Evolutionary conservation across 2,113 vertebrate genomes (phyloP).

Genomic region (Tamias sibiricus): DNA sequence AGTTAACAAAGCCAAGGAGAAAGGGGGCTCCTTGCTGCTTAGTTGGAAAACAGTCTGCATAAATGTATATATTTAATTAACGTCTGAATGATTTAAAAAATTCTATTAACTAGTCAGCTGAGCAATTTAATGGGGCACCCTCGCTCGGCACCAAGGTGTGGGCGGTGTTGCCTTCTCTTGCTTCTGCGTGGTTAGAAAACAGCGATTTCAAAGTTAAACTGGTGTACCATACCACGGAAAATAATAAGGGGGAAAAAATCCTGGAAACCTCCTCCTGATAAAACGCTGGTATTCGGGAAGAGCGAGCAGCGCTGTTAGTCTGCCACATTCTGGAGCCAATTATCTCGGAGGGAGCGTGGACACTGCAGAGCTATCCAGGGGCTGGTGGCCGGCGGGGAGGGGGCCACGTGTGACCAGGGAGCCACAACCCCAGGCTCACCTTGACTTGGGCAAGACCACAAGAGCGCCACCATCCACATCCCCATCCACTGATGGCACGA

Average conservation of each 20-base stretch:
- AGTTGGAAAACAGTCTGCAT: background rate
- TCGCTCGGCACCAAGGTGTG: background rate
- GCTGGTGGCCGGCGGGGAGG: accelerated
- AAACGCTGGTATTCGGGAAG: background rate
- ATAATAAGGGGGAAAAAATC: background rate
- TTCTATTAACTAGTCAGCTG: slow-evolving; percentile 26
- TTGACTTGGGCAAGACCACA: background rate
- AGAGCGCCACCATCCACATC: background rate
- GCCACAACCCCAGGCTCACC: background rate
- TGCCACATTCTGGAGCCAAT: background rate
- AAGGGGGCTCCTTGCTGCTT: background rate
- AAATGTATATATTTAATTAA: slow-evolving; percentile 49
- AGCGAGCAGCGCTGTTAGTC: background rate
- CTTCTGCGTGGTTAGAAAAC: slow-evolving; percentile 41
- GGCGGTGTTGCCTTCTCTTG: background rate
- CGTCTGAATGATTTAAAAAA: slow-evolving; percentile 42
- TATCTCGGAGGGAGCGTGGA: accelerated
- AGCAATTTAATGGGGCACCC: accelerated
- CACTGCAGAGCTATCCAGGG: accelerated
- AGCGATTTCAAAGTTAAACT: slow-evolving; percentile 26
- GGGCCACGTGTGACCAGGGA: accelerated
- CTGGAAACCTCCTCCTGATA: background rate
- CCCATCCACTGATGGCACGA: slow-evolving; percentile 48
- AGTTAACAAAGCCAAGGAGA: background rate
- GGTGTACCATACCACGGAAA: background rate